Conservation (phyloP, 2,888 invertebrate species). For the Adelognathus sp. region DNA sequence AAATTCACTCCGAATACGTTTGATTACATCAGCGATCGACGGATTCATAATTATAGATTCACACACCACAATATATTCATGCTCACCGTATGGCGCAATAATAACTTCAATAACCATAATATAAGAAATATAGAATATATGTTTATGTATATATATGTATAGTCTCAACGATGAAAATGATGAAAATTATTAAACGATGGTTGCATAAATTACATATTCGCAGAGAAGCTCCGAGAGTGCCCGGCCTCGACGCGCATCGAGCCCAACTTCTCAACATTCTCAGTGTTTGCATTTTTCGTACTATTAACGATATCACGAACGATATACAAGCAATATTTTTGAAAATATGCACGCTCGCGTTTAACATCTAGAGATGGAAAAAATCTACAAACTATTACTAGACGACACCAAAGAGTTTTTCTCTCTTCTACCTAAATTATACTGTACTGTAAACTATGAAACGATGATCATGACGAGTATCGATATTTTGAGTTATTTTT, state of each 20-base stretch:
- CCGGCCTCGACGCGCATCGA: constrained; percentile 41
- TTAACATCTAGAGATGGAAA: constrained; percentile 73
- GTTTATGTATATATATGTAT: constrained; percentile 47
- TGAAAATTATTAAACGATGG: constrained; percentile 53
- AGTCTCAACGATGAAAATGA: constrained; percentile 67
- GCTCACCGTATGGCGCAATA: constrained; percentile 72
- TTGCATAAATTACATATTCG: constrained; percentile 55
- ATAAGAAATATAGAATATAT: constrained; percentile 50
- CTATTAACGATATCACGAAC: constrained; percentile 40
- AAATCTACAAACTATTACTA: constrained; percentile 66
- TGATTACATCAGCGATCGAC: constrained; percentile 79
- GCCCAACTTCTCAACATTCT: constrained; percentile 25
- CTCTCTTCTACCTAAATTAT: constrained; percentile 54
- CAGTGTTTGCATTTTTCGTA: not conserved
- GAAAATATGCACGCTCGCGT: constrained; percentile 51
- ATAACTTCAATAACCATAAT: constrained; percentile 58
- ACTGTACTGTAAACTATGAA: too few species aligned
- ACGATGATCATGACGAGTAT: constrained; percentile 67
- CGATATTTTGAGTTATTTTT: constrained; percentile 58
- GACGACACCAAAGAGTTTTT: constrained; percentile 64
- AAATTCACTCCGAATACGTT: constrained; percentile 78
- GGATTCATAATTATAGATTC: constrained; percentile 75
- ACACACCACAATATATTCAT: constrained; percentile 76
- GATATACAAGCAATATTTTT: constrained; percentile 44
- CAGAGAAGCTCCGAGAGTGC: constrained; percentile 62